These are phyloP conservation scores for Eurois occulta DNA, from an alignment of 2,888 invertebrate genomes.

Conservation along the genomic window DNA sequence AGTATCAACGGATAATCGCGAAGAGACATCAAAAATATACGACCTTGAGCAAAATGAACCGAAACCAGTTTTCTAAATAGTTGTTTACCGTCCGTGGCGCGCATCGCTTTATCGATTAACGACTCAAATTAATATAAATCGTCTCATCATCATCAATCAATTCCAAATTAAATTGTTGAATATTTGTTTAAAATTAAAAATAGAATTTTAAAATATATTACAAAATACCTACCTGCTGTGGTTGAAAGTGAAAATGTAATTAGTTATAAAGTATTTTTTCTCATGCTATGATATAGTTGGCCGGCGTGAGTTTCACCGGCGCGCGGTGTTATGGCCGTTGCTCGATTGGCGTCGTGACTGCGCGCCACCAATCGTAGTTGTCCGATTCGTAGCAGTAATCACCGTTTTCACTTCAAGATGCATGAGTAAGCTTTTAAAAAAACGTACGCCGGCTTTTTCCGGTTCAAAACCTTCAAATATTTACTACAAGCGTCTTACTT, in stretches of 20 bases:
- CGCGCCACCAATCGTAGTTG: constrained; percentile 63
- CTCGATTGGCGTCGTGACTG: constrained; percentile 73
- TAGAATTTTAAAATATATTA: constrained; percentile 11
- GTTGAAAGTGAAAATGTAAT: constrained; percentile 72
- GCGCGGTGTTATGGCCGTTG: constrained; percentile 72
- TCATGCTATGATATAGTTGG: constrained; percentile 61
- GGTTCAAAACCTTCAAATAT: constrained; percentile 6
- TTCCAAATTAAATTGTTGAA: constrained; percentile 28
- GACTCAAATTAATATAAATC: constrained; percentile 61
- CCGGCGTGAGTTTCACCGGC: constrained; percentile 76
- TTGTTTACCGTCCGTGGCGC: constrained; percentile 62
- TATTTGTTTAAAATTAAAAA: constrained; percentile 29
- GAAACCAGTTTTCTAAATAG: constrained; percentile 74
- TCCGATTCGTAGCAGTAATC: constrained; percentile 72
- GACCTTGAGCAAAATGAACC: constrained; percentile 71
- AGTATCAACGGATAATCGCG: constrained; percentile 70
- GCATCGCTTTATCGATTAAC: constrained; percentile 59
- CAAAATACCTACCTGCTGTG: neutral
- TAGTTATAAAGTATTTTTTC: constrained; percentile 66
- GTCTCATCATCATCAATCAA: constrained; percentile 47
- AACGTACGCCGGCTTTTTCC: constrained; percentile 6
- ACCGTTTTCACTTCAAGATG: constrained; percentile 77
- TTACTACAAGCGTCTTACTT: neutral
- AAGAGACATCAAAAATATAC: constrained; percentile 71
- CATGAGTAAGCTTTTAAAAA: constrained; percentile 66